phyloP scores from a whole-genome alignment of 2,888 invertebrate genomes.

The Escarpia spicata region DNA sequence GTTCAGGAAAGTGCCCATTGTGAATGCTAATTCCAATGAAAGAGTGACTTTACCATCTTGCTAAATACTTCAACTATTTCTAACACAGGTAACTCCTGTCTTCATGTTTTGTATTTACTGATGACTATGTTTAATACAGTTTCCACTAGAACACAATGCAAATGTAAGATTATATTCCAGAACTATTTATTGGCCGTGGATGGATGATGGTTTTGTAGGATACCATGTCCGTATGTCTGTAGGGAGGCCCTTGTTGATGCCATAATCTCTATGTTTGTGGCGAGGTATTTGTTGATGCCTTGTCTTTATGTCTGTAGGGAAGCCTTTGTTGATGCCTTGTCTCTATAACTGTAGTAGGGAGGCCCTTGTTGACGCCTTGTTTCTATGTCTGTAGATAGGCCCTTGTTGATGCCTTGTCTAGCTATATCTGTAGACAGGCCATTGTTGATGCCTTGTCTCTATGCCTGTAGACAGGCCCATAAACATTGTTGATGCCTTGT shows the following conservation, averaged over 20 bases:
- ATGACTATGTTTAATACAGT: neutral
- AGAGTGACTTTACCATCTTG: neutral
- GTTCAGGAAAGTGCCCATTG: neutral
- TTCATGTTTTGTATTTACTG: no score
- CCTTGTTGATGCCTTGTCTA: neutral
- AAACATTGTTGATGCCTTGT: no score
- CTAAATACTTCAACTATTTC: neutral
- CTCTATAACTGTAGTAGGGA: neutral
- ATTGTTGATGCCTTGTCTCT: neutral
- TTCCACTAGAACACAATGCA: neutral
- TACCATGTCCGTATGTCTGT: neutral
- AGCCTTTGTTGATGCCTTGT: no score
- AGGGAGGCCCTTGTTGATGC: neutral
- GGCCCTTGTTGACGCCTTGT: neutral
- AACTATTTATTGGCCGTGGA: neutral
- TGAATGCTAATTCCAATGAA: neutral
- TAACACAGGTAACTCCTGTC: neutral
- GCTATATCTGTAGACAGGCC: no score
- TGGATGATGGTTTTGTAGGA: neutral
- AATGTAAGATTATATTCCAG: neutral
- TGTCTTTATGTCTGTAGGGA: neutral
- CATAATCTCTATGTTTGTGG: neutral
- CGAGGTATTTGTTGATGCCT: no score
- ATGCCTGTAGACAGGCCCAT: neutral
- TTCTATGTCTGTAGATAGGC: neutral